phyloP scores from a whole-genome alignment of 64 coral and sea anemone species.

The Anthopleura sola region DNA sequence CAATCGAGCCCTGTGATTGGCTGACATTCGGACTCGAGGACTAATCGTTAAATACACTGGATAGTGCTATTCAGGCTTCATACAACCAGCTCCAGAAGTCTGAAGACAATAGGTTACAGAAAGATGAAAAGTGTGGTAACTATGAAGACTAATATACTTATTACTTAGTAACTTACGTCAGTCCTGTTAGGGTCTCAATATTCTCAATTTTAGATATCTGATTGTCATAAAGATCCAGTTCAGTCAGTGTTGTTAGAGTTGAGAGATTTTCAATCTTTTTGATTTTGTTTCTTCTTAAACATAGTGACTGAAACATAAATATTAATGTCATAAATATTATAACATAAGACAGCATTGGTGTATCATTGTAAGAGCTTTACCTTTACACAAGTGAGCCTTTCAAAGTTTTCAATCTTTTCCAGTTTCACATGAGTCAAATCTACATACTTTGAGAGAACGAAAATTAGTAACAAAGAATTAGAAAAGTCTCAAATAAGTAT shows the following conservation, averaged over 20 bases:
- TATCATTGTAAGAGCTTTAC: slow-evolving; percentile 13
- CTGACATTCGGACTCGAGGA: no score
- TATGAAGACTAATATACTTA: no score
- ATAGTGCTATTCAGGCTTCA: no score
- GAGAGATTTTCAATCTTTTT: slow-evolving; percentile 80
- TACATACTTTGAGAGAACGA: slow-evolving; percentile 63
- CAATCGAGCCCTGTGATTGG: no score
- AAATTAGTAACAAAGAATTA: not conserved
- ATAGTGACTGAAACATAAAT: slow-evolving; percentile 59
- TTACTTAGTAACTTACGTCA: slow-evolving; percentile 43
- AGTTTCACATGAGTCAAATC: slow-evolving; percentile 93
- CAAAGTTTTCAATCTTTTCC: slow-evolving; percentile 92
- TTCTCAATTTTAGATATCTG: slow-evolving; percentile 78
- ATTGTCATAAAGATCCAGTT: slow-evolving; percentile 98
- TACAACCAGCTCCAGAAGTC: no score
- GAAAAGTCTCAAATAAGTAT: not conserved
- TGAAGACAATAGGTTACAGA: no score
- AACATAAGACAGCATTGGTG: no score
- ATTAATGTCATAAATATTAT: no score
- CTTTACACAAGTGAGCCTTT: slow-evolving; percentile 80
- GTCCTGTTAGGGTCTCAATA: slow-evolving; percentile 31
- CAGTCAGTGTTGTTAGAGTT: slow-evolving; percentile 68
- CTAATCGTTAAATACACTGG: no score
- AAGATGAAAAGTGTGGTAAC: no score
- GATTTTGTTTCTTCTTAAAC: slow-evolving; percentile 76